These are phyloP conservation scores for Ceyx margarethae DNA, from an alignment of 2,113 vertebrate genomes.

Conservation along the genomic window DNA sequence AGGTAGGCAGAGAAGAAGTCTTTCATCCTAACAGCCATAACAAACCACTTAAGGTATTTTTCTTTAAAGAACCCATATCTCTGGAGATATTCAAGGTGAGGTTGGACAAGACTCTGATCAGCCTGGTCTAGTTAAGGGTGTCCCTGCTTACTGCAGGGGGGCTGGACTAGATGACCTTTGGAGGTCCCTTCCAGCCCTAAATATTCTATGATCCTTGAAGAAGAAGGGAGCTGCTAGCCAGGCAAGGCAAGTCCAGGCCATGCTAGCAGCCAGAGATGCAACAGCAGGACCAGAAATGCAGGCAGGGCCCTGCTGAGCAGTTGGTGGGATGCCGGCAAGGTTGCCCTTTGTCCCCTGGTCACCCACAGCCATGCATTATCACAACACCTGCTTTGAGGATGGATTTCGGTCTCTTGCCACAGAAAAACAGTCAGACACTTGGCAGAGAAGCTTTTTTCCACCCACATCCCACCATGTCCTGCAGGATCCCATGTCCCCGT, in stretches of 20 bases:
- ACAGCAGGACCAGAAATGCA: background rate
- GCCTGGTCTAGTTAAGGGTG: too few species aligned
- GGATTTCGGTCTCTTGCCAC: background rate
- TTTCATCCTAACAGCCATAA: background rate
- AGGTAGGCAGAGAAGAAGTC: background rate
- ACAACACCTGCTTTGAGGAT: background rate
- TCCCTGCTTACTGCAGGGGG: too few species aligned
- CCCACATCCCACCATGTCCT: accelerated
- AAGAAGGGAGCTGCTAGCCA: background rate
- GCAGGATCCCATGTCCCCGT: background rate
- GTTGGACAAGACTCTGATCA: too few species aligned
- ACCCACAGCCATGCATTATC: background rate
- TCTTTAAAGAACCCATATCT: background rate
- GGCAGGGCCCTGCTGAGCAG: background rate
- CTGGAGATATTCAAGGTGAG: too few species aligned
- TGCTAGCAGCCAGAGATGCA: background rate
- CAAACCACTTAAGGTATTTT: background rate
- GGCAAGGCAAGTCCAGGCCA: background rate
- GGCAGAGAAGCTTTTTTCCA: background rate
- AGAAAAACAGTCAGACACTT: background rate
- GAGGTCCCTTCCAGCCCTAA: too few species aligned
- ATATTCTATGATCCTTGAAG: background rate
- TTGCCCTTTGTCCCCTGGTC: background rate
- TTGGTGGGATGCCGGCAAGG: background rate
- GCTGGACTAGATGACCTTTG: too few species aligned